Percentiles rank a stretch among this genome's conserved stretches.
These are phyloP conservation scores for Aurelia aurita DNA, from an alignment of 30 jellyfish, hydroid and myxozoan genomes.

Conservation along the genomic window DNA sequence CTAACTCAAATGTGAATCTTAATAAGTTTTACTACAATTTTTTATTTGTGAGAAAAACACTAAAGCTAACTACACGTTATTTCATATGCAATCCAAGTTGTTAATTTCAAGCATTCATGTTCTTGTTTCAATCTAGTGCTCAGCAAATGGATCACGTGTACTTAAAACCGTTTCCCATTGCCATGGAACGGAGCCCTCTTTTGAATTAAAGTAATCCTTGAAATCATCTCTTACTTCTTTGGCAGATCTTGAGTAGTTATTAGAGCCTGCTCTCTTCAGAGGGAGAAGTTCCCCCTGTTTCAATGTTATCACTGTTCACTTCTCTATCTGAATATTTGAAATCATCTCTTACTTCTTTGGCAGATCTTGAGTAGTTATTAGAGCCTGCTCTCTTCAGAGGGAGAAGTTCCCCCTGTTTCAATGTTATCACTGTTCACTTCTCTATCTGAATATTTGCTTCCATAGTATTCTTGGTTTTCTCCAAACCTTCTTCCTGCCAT, in stretches of 20 bases:
- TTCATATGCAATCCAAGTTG: too few species aligned
- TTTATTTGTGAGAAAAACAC: too few species aligned
- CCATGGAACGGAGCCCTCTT: conserved; percentile 57
- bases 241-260: conserved; percentile 56
- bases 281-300: conserved; percentile 19
- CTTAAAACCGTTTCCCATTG: conserved; percentile 48
- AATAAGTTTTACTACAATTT: too few species aligned
- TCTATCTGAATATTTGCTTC: background rate
- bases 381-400: conserved; percentile 34
- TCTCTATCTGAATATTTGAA: conserved; percentile 37
- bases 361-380: conserved; percentile 47
- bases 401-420: conserved; percentile 5
- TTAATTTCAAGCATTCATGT: too few species aligned
- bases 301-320: background rate
- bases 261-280: conserved; percentile 28
- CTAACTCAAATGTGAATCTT: too few species aligned
- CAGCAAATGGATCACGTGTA: conserved; percentile 54
- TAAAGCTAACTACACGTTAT: too few species aligned
- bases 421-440: background rate
- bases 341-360: conserved; percentile 52
- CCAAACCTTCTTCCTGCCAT: conserved; percentile 22
- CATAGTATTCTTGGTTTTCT: conserved; percentile 19
- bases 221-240: conserved; percentile 48
- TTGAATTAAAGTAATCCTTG: conserved; percentile 54
- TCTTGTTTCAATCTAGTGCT: background rate